phyloP scores from a whole-genome alignment of 2,888 invertebrate genomes.

The Mantis religiosa region DNA sequence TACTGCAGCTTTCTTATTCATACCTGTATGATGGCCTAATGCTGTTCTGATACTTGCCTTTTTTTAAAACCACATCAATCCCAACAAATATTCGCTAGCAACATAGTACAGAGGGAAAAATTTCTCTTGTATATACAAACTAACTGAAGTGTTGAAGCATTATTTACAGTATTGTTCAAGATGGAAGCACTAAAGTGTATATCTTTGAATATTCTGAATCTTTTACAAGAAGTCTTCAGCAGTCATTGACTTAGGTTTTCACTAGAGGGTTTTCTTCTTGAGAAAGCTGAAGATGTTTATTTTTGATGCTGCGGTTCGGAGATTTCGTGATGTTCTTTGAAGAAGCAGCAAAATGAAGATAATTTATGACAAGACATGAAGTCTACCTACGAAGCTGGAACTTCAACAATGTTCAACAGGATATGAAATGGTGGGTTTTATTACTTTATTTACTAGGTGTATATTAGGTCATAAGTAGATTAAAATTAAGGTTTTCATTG shows the following conservation, averaged over 20 bases:
- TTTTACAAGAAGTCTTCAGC: neutral
- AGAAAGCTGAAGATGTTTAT: neutral
- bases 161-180: neutral
- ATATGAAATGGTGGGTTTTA: neutral
- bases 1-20: conserved; percentile 3
- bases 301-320: neutral
- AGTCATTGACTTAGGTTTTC: neutral
- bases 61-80: neutral
- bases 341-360: neutral
- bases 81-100: neutral
- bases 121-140: neutral
- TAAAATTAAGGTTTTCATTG: too few species aligned
- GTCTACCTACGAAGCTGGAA: neutral
- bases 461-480: neutral
- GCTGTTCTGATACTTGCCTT: conserved; percentile 9
- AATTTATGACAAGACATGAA: neutral
- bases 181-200: neutral
- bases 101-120: neutral
- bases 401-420: neutral
- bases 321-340: neutral
- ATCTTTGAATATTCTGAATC: neutral
- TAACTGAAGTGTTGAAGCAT: neutral
- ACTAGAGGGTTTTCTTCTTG: neutral
- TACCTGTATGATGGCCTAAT: conserved; percentile 12
- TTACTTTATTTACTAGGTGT: neutral